phyloP scores from a whole-genome alignment of 2,888 invertebrate species.

The Druceiella hillmani region DNA sequence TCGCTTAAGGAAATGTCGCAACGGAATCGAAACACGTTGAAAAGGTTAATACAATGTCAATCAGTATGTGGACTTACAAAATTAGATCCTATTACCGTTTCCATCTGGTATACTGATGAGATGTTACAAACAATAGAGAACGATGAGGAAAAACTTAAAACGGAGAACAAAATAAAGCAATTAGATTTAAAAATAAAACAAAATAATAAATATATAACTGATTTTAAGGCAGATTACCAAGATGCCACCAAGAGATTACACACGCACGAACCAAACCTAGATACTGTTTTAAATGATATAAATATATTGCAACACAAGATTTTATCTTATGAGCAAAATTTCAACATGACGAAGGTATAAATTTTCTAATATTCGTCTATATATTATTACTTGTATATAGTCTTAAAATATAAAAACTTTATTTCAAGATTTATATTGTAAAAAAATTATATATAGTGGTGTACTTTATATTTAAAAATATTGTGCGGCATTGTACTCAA shows the following conservation, averaged over 20 bases:
- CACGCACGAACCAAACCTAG: slow-evolving; percentile 33
- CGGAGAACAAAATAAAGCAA: slow-evolving; percentile 36
- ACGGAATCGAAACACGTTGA: too few species aligned
- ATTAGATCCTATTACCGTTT: slow-evolving; percentile 34
- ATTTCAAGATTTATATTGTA: too few species aligned
- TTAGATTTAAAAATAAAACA: slow-evolving; percentile 37
- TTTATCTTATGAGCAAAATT: slow-evolving; percentile 39
- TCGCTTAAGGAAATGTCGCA: too few species aligned
- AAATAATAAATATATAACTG: slow-evolving; percentile 30
- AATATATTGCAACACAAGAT: slow-evolving; percentile 39
- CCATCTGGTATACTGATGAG: slow-evolving; percentile 31
- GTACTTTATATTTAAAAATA: too few species aligned
- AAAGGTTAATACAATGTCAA: too few species aligned
- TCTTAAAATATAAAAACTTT: too few species aligned
- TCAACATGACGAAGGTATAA: slow-evolving; percentile 36
- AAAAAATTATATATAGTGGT: too few species aligned
- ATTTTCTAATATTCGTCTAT: not conserved
- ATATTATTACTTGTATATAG: too few species aligned
- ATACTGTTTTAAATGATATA: slow-evolving; percentile 36
- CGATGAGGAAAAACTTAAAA: slow-evolving; percentile 37
- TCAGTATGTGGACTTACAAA: slow-evolving; percentile 27
- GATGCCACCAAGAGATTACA: slow-evolving; percentile 31
- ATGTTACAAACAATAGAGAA: slow-evolving; percentile 31
- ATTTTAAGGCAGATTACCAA: slow-evolving; percentile 32
- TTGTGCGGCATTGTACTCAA: too few species aligned